These are phyloP conservation scores for Dendrolimus pini DNA, from an alignment of 2,888 invertebrate genomes.

Conservation along the genomic window DNA sequence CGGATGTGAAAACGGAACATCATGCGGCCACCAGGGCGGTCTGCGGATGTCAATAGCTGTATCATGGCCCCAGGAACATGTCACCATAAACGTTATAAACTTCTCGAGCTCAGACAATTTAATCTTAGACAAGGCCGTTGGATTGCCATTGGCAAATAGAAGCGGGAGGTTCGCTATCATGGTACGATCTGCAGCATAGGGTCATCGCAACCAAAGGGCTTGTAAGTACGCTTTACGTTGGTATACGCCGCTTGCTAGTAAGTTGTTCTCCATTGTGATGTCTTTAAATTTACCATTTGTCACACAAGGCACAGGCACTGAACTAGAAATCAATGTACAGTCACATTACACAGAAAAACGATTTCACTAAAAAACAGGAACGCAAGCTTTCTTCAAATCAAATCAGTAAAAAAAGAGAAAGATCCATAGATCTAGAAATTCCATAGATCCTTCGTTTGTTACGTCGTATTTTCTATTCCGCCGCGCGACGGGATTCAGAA, in stretches of 20 bases:
- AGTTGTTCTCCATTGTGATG: slow-evolving; percentile 34
- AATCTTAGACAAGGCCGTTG: slow-evolving; percentile 80
- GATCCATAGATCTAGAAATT: slow-evolving; percentile 39
- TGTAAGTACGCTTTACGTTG: slow-evolving; percentile 18
- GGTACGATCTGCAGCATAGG: slow-evolving; percentile 53
- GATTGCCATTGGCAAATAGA: slow-evolving; percentile 83
- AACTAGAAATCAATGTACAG: background rate
- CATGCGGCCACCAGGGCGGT: slow-evolving; percentile 84
- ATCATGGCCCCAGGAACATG: slow-evolving; percentile 83
- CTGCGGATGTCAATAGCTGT: slow-evolving; percentile 74
- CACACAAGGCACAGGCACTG: background rate
- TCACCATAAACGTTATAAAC: slow-evolving; percentile 85
- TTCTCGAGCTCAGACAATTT: slow-evolving; percentile 79
- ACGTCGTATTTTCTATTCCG: slow-evolving; percentile 9
- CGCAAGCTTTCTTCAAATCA: slow-evolving; percentile 22
- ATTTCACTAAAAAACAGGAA: slow-evolving; percentile 1
- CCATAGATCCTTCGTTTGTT: slow-evolving; percentile 19
- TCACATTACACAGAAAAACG: slow-evolving; percentile 3
- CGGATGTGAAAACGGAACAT: slow-evolving; percentile 80
- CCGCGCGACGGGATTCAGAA: slow-evolving; percentile 2
- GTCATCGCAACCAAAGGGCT: slow-evolving; percentile 60
- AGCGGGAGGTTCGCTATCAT: slow-evolving; percentile 86
- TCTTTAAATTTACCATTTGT: background rate
- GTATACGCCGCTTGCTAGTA: slow-evolving; percentile 51
- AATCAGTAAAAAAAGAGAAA: slow-evolving; percentile 42